Evolutionary conservation across 2,113 vertebrate species (phyloP).

Genomic region (Eulemur macaco): DNA sequence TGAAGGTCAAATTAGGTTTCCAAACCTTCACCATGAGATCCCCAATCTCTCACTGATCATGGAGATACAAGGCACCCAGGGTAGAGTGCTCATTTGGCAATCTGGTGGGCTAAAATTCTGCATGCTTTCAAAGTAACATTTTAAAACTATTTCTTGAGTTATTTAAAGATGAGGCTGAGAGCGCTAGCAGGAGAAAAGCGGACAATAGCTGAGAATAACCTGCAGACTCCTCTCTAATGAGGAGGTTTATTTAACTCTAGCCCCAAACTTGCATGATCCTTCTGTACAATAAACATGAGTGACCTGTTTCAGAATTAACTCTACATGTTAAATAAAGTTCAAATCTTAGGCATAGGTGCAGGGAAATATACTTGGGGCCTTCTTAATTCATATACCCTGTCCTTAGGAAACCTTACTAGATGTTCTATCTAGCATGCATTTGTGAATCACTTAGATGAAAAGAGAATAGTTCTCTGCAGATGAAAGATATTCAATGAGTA

Average conservation of each 20-base stretch:
- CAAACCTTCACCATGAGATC: not conserved
- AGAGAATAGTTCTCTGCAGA: not conserved
- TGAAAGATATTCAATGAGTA: not conserved
- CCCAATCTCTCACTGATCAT: not conserved
- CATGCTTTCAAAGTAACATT: not conserved
- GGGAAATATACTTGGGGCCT: not conserved
- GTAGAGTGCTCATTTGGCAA: not conserved
- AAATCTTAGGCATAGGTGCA: not conserved
- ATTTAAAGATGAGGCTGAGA: not conserved
- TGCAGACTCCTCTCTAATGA: not conserved
- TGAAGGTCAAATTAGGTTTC: not conserved
- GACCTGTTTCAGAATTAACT: not conserved
- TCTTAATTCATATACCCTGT: not conserved
- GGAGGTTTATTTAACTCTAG: not conserved
- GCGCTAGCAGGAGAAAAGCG: not conserved
- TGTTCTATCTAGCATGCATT: not conserved
- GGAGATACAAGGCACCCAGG: not conserved
- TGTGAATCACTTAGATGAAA: not conserved
- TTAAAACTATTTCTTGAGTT: not conserved
- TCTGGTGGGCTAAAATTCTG: not conserved
- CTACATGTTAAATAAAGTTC: not conserved
- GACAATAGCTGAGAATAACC: not conserved
- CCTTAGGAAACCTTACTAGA: not conserved
- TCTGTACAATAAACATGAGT: not conserved
- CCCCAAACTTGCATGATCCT: not conserved